These are phyloP conservation scores for Alexandromys fortis DNA, from an alignment of 2,113 vertebrate genomes.

Conservation along the genomic window DNA sequence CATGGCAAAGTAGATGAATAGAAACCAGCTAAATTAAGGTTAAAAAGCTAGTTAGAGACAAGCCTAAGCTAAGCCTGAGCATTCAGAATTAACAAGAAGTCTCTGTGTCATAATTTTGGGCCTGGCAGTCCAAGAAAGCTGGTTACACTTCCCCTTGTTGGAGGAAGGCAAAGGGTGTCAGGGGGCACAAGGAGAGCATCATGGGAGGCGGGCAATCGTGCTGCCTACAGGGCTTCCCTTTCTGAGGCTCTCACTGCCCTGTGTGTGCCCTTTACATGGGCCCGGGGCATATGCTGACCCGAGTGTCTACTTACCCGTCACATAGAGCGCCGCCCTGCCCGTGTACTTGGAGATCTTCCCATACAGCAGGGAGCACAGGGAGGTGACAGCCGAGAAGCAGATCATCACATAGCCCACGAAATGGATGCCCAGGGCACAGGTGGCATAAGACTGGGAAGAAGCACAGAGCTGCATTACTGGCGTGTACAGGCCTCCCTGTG, in stretches of 20 bases:
- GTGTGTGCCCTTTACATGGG: accelerated
- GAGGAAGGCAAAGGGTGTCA: neutral
- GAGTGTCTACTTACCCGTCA: constrained; percentile 87
- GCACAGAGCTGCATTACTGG: accelerated
- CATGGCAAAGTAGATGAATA: neutral
- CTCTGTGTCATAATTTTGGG: neutral
- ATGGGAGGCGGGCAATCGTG: neutral
- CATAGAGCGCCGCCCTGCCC: constrained; percentile 89
- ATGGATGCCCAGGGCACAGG: constrained; percentile 95
- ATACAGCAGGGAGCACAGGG: constrained; percentile 90
- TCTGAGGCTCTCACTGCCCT: no score
- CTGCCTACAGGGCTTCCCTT: neutral
- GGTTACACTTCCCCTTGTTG: neutral
- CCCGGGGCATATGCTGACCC: no score
- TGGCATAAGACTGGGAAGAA: constrained; percentile 89
- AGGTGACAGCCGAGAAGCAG: constrained; percentile 92
- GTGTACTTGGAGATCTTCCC: constrained; percentile 90
- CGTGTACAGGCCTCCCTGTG: accelerated
- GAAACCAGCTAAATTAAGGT: neutral
- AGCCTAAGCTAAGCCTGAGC: neutral
- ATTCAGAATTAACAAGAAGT: neutral
- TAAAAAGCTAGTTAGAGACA: neutral
- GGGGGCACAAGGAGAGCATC: neutral
- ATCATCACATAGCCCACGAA: constrained; percentile 94
- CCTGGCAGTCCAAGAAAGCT: neutral